Conservation (phyloP, 2,797 vertebrate species). For the Acipenser oxyrinchus region DNA sequence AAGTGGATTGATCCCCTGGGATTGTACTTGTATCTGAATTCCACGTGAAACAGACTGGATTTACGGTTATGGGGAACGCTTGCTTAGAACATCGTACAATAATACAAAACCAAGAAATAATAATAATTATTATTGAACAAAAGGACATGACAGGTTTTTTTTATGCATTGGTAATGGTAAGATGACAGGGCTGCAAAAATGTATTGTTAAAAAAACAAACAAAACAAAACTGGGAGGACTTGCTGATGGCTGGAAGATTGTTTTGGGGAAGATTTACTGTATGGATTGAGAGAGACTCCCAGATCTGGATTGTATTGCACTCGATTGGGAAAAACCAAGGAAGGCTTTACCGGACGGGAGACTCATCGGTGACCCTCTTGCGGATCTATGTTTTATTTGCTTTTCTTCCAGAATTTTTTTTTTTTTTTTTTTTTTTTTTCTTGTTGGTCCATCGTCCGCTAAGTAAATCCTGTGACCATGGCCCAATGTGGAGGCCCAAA, state of each 20-base stretch:
- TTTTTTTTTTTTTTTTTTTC: conserved; percentile 46
- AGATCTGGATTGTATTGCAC: conserved; percentile 9
- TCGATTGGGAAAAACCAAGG: too few species aligned
- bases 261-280: conserved; percentile 56
- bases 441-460: conserved; percentile 65
- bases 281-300: conserved; percentile 41
- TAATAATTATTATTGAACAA: too few species aligned
- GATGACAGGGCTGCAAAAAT: background rate
- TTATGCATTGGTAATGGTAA: conserved; percentile 27
- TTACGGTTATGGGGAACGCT: conserved; percentile 28
- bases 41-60: conserved; percentile 18
- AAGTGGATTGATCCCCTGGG: conserved; percentile 47
- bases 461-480: conserved; percentile 62
- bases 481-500: conserved; percentile 74
- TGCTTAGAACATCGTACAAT: conserved; percentile 41
- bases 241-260: conserved; percentile 15
- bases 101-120: too few species aligned
- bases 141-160: conserved; percentile 27
- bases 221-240: conserved; percentile 23
- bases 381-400: conserved; percentile 49
- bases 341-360: too few species aligned
- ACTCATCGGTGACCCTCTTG: conserved; percentile 25
- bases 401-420: conserved; percentile 50
- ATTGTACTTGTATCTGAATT: conserved; percentile 28
- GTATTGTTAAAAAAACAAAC: conserved; percentile 9